phyloP scores from a whole-genome alignment of 2,888 invertebrate species.

The Cataglyphis rosenhaueri region DNA sequence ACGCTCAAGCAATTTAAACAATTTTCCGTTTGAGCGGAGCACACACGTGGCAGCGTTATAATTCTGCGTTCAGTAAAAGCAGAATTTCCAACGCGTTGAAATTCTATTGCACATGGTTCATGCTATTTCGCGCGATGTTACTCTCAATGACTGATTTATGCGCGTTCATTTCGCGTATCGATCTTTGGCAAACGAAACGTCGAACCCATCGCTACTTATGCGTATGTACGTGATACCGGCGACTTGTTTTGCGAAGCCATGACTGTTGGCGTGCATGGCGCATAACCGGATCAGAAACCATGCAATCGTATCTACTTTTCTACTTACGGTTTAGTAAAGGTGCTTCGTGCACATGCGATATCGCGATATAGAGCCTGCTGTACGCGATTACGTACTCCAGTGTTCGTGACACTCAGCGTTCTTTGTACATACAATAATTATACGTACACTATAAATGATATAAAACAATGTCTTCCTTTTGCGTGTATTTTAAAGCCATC shows the following conservation, averaged over 20 bases:
- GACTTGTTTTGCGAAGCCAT: constrained; percentile 80
- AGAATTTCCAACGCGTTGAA: constrained; percentile 25
- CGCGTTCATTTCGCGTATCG: constrained; percentile 11
- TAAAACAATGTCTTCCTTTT: neutral
- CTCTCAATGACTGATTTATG: constrained; percentile 37
- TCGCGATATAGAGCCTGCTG: constrained; percentile 50
- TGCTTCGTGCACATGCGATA: constrained; percentile 77
- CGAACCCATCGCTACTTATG: constrained; percentile 46
- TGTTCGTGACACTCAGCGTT: constrained; percentile 43
- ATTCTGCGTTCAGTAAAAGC: constrained; percentile 10
- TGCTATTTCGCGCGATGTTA: constrained; percentile 20
- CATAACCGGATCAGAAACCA: constrained; percentile 85
- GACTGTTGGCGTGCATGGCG: constrained; percentile 76
- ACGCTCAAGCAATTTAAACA: constrained; percentile 24
- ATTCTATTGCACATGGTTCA: constrained; percentile 7
- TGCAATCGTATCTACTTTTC: constrained; percentile 85
- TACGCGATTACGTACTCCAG: constrained; percentile 71
- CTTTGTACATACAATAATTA: constrained; percentile 4
- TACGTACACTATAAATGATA: constrained; percentile 21
- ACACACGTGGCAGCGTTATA: constrained; percentile 10
- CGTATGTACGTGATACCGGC: constrained; percentile 23
- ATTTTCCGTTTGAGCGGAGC: constrained; percentile 18
- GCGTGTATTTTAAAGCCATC: neutral
- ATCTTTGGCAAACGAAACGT: constrained; percentile 35
- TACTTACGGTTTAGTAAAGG: constrained; percentile 83